A percentile compares a stretch with the other conserved stretches of the same genome.
These are phyloP conservation scores for Leucopsar rothschildi DNA, from an alignment of 2,113 vertebrate genomes.

Conservation along the genomic window DNA sequence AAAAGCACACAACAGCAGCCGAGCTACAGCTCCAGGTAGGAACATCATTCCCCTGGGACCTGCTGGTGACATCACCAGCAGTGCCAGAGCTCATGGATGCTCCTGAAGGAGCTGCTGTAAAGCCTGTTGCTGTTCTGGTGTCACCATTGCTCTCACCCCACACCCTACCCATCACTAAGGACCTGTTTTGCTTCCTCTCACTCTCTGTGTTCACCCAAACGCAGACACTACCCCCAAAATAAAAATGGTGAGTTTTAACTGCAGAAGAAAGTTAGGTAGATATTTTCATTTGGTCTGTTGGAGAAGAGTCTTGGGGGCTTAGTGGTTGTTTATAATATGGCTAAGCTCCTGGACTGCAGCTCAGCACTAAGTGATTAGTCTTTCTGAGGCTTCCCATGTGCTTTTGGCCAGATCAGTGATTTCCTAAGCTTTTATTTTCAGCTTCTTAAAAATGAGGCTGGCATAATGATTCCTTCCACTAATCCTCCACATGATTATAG, in stretches of 20 bases:
- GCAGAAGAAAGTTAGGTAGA: not conserved
- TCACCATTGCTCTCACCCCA: not conserved
- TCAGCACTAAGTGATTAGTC: not conserved
- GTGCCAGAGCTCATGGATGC: not conserved
- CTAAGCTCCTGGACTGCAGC: not conserved
- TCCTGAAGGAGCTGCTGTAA: not conserved
- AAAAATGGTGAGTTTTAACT: not conserved
- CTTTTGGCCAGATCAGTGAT: conserved; percentile 13
- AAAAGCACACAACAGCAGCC: not conserved
- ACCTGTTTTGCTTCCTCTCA: not conserved
- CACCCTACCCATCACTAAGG: no score
- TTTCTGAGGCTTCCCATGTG: not conserved
- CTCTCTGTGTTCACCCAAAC: not conserved
- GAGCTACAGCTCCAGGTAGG: not conserved
- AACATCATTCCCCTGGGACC: not conserved
- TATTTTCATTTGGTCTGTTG: not conserved
- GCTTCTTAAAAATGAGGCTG: conserved; percentile 1
- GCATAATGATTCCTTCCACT: not conserved
- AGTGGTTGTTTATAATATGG: not conserved
- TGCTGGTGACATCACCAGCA: not conserved
- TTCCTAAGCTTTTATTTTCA: conserved; percentile 6
- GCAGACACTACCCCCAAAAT: rapidly evolving
- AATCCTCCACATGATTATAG: not conserved
- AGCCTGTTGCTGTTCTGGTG: not conserved
- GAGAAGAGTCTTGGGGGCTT: not conserved